A percentile compares a stretch with the other conserved stretches of the same genome.
These are phyloP conservation scores for Pentamera pediparva DNA, from an alignment of 53 echinoderm and acorn worm species.

Conservation along the genomic window DNA sequence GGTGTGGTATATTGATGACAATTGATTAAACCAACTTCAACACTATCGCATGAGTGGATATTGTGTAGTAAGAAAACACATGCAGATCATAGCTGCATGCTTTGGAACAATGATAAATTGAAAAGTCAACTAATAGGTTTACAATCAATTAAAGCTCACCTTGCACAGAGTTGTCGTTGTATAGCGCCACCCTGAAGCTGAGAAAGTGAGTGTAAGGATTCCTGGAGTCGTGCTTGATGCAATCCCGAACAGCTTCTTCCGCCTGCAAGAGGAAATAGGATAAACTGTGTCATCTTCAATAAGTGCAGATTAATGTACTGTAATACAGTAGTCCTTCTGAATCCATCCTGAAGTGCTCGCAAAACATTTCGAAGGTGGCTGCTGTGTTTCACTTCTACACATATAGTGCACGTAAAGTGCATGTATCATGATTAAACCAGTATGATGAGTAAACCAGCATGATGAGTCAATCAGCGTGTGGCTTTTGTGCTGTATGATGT, in stretches of 20 bases:
- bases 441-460: too few species aligned
- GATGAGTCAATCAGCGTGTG: too few species aligned
- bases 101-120: too few species aligned
- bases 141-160: conserved; percentile 33
- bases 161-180: conserved; percentile 44
- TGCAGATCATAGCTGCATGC: too few species aligned
- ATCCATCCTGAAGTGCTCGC: background rate
- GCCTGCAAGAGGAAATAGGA: conserved; percentile 40
- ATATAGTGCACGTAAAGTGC: background rate
- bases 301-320: background rate
- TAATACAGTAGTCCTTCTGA: background rate
- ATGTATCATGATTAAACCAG: too few species aligned
- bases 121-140: too few species aligned
- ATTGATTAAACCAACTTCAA: too few species aligned
- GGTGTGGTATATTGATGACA: too few species aligned
- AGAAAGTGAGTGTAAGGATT: conserved; percentile 76
- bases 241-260: conserved; percentile 65
- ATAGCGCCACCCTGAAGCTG: conserved; percentile 71
- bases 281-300: background rate
- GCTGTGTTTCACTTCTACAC: background rate
- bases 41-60: too few species aligned
- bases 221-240: conserved; percentile 56
- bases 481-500: too few species aligned
- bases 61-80: too few species aligned
- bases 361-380: background rate